Evolutionary conservation across 1,140 invertebrate species (phyloP), one percentile per base, ranked within the genome.

Genomic region (Aculops lycopersici): DNA sequence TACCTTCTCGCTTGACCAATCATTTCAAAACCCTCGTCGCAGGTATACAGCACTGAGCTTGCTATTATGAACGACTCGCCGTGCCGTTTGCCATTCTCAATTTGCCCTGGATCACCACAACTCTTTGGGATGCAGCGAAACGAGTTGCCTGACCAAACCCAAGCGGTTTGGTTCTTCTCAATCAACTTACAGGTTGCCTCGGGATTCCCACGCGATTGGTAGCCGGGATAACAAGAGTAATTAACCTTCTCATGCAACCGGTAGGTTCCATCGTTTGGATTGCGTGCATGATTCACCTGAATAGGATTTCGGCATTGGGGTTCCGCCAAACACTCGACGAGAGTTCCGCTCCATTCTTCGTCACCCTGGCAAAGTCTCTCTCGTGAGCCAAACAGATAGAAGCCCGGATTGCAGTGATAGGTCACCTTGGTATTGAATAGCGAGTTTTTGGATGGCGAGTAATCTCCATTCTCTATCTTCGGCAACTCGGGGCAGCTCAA

Each of bases 11-110:
- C 62, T 43, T 70, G 68, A 17, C 83, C 83, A 4, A 80, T 69
- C 37, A 92, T 57, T 54, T 92, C 79, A 57, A 79, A 92, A 0
- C 79, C 81, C 38, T 78, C 74, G 14, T 76, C 71, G 53, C 88
- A 97, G 41, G 79, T 71, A 51, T 92, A 92, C 13, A 71, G 74
- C 2, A 92, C 77, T 4, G 70, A 66, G 52, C 83, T 86, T 4
- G 77, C 74, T 53, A 74, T 94, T 1, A 74, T 80, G 55, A 86
- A 80, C 49, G 78, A 77, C 49, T 83, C 72, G 1, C 80, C 81
- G 13, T 79, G 73, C 48, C 83, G 71, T 67, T 74, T 72, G 18
- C 84, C 86, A 50, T 92, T 80, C 1, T 72, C 59, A 8, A 88
- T 76, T 51, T 81, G 74, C 0, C 70, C 70, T 0, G 86, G 84